Base-by-base conservation (phyloP, 2,888 invertebrate genomes). In the Gnatocerus cornutus region DNA sequence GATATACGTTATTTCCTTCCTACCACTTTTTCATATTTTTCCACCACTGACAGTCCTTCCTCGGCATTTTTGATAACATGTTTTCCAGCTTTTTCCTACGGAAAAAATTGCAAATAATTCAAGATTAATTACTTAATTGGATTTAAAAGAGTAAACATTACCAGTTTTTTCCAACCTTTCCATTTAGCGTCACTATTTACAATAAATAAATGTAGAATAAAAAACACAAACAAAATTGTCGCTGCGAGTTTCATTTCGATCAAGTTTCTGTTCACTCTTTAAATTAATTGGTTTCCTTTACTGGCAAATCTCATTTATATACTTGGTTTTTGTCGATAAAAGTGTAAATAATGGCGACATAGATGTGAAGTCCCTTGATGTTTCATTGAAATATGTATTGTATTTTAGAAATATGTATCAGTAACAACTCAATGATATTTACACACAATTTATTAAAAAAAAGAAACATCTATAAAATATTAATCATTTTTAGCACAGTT, bases 81-180 rank as follows among this genome's bases (percentile, higher is more conserved):
- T 68, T 33, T 0, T 56, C 74, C 68, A 46, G 71, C 76, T 30
- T 74, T 72, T 50, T 74, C 74, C 75, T 75, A 29, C 29, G 63
- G n/a, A 63, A 33, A 68, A 55, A 16, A 55, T 37, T 52, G 12
- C 13, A 6, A 52, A 33, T 33, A 52, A 50, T 0, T 3, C 10
- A 12, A 52, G 27, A 6, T 14, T 37, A 55, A 2, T 33, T 33
- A 9, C 33, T 53, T 53, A 13, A 9, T 14, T 53, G 1, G 12
- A n/a, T n/a, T n/a, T 6, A 16, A 50, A 9, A 10, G 27, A 29
- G 8, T 10, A n/a, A 37, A 66, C 76, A 77, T 79, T 76, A 79
- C 79, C 71, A 78, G 69, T 78, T 78, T 77, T 52, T 73, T 75
- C 74, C 75, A 78, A 12, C 78, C 73, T 58, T 77, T 79, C 75